Conservation (phyloP, 2,113 vertebrate genomes). For the Oophaga pumilio region DNA sequence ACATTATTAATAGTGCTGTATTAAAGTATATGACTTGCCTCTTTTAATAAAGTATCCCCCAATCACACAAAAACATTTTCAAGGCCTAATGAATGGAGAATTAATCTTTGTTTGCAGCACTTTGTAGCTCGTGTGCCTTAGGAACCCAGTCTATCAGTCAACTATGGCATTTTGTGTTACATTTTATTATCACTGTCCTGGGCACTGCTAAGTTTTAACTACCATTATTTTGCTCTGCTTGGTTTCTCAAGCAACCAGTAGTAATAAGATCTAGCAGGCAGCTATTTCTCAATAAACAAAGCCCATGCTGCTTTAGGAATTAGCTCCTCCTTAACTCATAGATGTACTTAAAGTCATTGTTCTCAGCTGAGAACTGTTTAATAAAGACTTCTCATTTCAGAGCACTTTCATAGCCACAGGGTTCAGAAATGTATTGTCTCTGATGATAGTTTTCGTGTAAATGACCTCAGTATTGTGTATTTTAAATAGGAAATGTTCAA, state of each 20-base stretch:
- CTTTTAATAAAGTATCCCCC: conserved; percentile 63
- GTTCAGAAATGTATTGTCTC: conserved; percentile 52
- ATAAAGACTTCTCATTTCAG: conserved; percentile 18
- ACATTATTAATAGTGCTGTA: conserved; percentile 62
- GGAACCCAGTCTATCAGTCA: conserved; percentile 61
- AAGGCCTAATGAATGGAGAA: conserved; percentile 66
- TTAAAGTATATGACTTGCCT: conserved; percentile 67
- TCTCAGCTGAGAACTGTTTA: conserved; percentile 52
- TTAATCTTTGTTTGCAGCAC: conserved; percentile 63
- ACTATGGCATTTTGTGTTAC: conserved; percentile 61
- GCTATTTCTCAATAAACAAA: conserved; percentile 58
- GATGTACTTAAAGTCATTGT: conserved; percentile 49
- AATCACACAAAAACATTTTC: conserved; percentile 67
- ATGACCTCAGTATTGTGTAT: conserved; percentile 61
- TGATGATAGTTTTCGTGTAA: conserved; percentile 54
- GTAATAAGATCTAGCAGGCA: conserved; percentile 56
- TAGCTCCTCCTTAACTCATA: conserved; percentile 51
- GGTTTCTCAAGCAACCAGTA: conserved; percentile 56
- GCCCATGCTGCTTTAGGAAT: conserved; percentile 30
- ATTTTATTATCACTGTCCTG: conserved; percentile 61
- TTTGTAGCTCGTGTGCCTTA: conserved; percentile 59
- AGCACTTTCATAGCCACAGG: background rate
- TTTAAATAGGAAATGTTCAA: conserved; percentile 69
- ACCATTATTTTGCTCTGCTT: conserved; percentile 53
- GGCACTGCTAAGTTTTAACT: conserved; percentile 60